Evolutionary conservation across 37 sponge, comb jelly and placozoan genomes (phyloP).

Genomic region (Dysidea cf. avara): DNA sequence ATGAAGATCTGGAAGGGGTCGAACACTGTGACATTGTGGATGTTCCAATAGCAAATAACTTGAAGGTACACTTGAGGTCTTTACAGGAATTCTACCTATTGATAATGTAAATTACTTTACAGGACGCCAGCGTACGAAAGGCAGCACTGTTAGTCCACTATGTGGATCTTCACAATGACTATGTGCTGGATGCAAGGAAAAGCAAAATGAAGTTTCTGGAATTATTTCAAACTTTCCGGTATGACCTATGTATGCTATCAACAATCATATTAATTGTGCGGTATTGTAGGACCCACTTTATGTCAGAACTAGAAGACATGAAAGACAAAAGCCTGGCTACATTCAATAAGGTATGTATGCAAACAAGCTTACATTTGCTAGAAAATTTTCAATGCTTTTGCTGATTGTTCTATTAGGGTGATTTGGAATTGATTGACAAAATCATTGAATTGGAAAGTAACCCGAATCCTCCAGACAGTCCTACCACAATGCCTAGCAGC

Average conservation of each 20-base stretch:
- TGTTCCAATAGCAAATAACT: too few relatives aligned
- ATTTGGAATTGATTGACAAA: slow-evolving; percentile 43
- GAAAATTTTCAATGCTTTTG: neutral
- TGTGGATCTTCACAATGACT: slow-evolving; percentile 57
- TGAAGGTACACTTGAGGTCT: too few relatives aligned
- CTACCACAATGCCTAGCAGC: neutral
- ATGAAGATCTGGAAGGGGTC: slow-evolving; percentile 7
- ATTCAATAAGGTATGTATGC: slow-evolving; percentile 18
- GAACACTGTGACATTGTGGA: neutral
- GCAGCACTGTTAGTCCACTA: slow-evolving; percentile 39
- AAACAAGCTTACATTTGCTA: too few relatives aligned
- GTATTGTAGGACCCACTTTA: slow-evolving; percentile 19
- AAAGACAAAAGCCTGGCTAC: slow-evolving; percentile 29
- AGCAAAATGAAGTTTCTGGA: slow-evolving; percentile 30
- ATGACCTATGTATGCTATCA: too few relatives aligned
- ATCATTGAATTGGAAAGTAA: slow-evolving; percentile 38
- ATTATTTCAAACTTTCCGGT: slow-evolving; percentile 42
- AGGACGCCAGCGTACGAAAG: slow-evolving; percentile 41
- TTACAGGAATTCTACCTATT: too few relatives aligned
- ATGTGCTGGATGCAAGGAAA: slow-evolving; percentile 24
- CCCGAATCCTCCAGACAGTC: neutral
- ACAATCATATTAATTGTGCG: too few relatives aligned
- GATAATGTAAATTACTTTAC: neutral
- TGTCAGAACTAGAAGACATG: slow-evolving; percentile 26
- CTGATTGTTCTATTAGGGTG: slow-evolving; percentile 18